Evolutionary conservation across 2,888 invertebrate genomes (phyloP).

Genomic region (Acanthosepion lycidas): DNA sequence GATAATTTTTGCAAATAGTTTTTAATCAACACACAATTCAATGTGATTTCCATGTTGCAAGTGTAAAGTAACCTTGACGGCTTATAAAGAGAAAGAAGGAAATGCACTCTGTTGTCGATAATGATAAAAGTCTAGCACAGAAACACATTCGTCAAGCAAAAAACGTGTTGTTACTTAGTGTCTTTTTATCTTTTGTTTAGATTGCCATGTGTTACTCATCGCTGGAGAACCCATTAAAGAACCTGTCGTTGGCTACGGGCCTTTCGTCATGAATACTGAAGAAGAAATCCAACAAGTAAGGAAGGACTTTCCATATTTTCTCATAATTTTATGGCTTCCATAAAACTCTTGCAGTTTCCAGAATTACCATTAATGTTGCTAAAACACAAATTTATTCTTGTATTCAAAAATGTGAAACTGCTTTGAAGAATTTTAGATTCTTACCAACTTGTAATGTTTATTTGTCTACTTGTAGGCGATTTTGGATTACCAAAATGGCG

Average conservation of each 20-base stretch:
- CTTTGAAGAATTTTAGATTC: too few relatives aligned
- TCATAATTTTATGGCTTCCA: background rate
- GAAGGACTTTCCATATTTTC: background rate
- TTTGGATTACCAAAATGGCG: conserved; percentile 62
- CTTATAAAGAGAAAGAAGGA: too few relatives aligned
- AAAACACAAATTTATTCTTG: too few relatives aligned
- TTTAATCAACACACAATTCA: too few relatives aligned
- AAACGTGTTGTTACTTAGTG: background rate
- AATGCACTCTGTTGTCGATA: too few relatives aligned
- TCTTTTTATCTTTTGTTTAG: conserved; percentile 52
- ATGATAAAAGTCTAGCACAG: background rate
- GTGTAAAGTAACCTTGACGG: too few relatives aligned
- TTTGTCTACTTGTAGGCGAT: conserved; percentile 58
- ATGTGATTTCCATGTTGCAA: too few relatives aligned
- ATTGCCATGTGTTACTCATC: conserved; percentile 59
- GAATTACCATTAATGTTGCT: too few relatives aligned
- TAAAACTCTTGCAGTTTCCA: background rate
- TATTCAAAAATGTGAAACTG: too few relatives aligned
- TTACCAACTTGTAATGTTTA: background rate
- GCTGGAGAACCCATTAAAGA: conserved; percentile 66
- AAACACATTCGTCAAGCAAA: too few relatives aligned
- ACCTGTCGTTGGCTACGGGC: conserved; percentile 65
- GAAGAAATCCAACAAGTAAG: conserved; percentile 65
- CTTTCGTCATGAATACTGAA: conserved; percentile 68
- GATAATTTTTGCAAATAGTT: too few relatives aligned